A percentile compares a stretch with the other conserved stretches of the same genome.
Conservation (phyloP, 2,888 invertebrate genomes). For the Athetis lepigone region DNA sequence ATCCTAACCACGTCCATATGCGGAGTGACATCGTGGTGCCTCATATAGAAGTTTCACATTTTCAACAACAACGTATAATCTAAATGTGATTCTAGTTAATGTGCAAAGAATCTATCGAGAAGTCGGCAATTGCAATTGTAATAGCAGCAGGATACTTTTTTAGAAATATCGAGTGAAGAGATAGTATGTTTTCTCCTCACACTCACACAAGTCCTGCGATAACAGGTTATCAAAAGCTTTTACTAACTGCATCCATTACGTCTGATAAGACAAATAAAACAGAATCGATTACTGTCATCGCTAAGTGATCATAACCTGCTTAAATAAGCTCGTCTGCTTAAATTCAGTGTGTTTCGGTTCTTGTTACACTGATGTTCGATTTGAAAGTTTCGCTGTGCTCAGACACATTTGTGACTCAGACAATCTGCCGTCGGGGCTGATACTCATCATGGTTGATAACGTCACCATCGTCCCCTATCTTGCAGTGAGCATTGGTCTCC, state of each 20-base stretch:
- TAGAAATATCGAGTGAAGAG: no score
- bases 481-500: no score
- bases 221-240: constrained; percentile 10
- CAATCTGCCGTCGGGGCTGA: no score
- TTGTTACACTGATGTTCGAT: constrained; percentile 1
- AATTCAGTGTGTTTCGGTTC: constrained; percentile 6
- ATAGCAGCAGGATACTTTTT: no score
- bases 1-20: constrained; percentile 16
- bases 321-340: no score
- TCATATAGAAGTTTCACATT: constrained; percentile 24
- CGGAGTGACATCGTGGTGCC: constrained; percentile 33
- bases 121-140: neutral
- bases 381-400: neutral
- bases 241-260: constrained; percentile 2
- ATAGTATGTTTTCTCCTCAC: no score
- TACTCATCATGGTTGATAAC: neutral
- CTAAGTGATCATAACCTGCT: no score
- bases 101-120: neutral
- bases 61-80: constrained; percentile 33
- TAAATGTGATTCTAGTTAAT: constrained; percentile 19
- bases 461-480: neutral
- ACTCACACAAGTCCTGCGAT: no score
- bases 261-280: constrained; percentile 20
- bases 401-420: neutral
- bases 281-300: neutral